Evolutionary conservation across 2,113 vertebrate genomes (phyloP), one percentile per base, ranked within the genome.

Genomic region (Neolamprologus sp.): DNA sequence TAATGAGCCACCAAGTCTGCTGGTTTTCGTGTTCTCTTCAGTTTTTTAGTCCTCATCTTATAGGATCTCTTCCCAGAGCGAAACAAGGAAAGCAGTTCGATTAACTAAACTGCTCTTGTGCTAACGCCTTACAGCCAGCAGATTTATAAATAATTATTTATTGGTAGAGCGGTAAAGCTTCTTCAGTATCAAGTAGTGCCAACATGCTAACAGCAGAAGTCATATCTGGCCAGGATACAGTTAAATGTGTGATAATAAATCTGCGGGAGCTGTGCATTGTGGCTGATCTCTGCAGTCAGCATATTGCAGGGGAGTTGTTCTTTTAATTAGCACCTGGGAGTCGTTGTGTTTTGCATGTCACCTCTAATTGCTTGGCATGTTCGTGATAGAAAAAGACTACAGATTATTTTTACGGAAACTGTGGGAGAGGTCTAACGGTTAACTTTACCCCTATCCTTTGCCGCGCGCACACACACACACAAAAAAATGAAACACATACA

Each of bases 321-420:
- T 86, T 96, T 97, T 96, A 96, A 97, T 97, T 96, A 97, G 93
- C 96, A 87, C 88, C 89, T 91, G 88, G 90, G 89, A 94, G 95
- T 95, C 81, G 80, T 93, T 57, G 91, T 97, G 96, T 96, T 97
- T 95, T 94, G 94, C 95, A 92, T 81, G 60, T 53, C 89, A 47
- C 68, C 91, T 95, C 95, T 97, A 97, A 97, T 97, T 97, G 95
- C 90, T 93, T 96, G 90, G 90, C 95, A 82, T 86, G 85, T 89
- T 90, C 33, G 80, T 94, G 95, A 91, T 82, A 94, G 92, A 92
- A 93, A 78, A 93, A 91, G 80, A 82, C 57, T 68, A 35, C 83
- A 71, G 81, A 93, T 85, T 88, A 90, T 95, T 92, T 89, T 89
- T 86, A 92, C 57, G 5, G 90, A 93, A 86, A 40, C 82, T 51